Evolutionary conservation across 2,888 invertebrate species (phyloP).

Genomic region (Rutpela maculata): DNA sequence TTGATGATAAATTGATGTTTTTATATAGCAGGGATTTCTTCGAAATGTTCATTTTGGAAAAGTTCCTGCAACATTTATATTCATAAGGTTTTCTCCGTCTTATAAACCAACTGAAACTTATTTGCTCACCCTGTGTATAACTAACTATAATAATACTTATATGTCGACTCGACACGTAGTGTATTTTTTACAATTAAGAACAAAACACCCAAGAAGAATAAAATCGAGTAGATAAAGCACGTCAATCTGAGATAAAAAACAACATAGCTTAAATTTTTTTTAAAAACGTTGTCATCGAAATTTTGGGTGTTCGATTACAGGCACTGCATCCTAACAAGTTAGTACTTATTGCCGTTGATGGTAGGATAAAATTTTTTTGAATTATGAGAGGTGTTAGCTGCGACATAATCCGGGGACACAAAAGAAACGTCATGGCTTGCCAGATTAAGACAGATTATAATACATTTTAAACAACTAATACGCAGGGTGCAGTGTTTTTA

Average conservation of each 20-base stretch:
- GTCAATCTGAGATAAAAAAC: conserved; percentile 59
- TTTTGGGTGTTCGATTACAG: conserved; percentile 66
- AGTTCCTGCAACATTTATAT: too few species aligned
- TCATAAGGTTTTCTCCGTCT: too few species aligned
- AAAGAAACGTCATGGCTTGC: conserved; percentile 71
- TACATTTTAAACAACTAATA: conserved; percentile 73
- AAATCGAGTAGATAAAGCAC: conserved; percentile 51
- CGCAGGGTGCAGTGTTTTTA: conserved; percentile 64
- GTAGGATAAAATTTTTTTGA: conserved; percentile 69
- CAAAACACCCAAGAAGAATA: conserved; percentile 40
- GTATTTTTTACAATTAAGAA: conserved; percentile 13
- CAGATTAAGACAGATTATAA: conserved; percentile 72
- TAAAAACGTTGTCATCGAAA: conserved; percentile 64
- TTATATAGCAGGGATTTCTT: too few species aligned
- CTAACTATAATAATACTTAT: too few species aligned
- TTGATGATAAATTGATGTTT: too few species aligned
- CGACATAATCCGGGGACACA: conserved; percentile 70
- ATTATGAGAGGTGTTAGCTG: conserved; percentile 67
- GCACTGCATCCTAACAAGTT: conserved; percentile 52
- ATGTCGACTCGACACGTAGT: neutral
- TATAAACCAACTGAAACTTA: too few species aligned
- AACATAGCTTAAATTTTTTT: conserved; percentile 45
- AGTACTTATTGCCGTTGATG: conserved; percentile 65
- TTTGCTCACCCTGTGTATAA: too few species aligned
- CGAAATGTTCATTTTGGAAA: too few species aligned